Base-by-base conservation (phyloP, 2,888 invertebrate genomes). In the Cheilosia impressa region DNA sequence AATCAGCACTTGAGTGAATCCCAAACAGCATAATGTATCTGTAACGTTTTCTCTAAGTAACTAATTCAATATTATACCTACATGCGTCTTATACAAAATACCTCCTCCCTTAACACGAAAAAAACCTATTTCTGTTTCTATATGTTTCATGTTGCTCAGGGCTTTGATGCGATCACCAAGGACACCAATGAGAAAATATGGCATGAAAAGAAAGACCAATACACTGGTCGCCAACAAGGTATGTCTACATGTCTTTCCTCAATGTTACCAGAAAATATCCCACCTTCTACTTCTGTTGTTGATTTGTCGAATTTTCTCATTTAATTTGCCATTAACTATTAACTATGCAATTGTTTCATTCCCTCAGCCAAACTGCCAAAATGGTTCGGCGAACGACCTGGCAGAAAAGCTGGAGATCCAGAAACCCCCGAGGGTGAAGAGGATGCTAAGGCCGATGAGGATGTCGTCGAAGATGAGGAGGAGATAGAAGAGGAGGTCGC, bases 341-440 rank as follows among this genome's bases (percentile, higher is more conserved):
- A 3, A 38, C 1, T 24, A 31, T 50, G 43, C 2, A 58, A 69
- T 60, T 24, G 27, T 60, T 60, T 55, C 55, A 7, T 41, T 45
- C 52, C 10, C 24, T 41, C 92, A 97, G 98, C 97, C 94, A 96
- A 96, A 94, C 94, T 98, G 93, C 97, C 97, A 90, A 98, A 97
- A 93, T 98, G 98, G 98, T 97, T 97, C 95, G 97, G 98, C 90
- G 98, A 98, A 93, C 95, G 97, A 93, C 97, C 97, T 89, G 97
- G 97, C 94, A 97, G 97, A 93, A 98, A 97, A 94, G 93, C 95
- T 93, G 97, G 96, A 88, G 97, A 97, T 88, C 95, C 95, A 88
- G 97, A 97, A 89, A 96, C 97, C 90, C 98, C 98, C 87, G 98
- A 97, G 90, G 98, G 97, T 89, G 97, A 97, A 93, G 97, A 97